These are phyloP conservation scores for Aphidius colemani DNA, from an alignment of 2,888 invertebrate genomes.

Conservation along the genomic window DNA sequence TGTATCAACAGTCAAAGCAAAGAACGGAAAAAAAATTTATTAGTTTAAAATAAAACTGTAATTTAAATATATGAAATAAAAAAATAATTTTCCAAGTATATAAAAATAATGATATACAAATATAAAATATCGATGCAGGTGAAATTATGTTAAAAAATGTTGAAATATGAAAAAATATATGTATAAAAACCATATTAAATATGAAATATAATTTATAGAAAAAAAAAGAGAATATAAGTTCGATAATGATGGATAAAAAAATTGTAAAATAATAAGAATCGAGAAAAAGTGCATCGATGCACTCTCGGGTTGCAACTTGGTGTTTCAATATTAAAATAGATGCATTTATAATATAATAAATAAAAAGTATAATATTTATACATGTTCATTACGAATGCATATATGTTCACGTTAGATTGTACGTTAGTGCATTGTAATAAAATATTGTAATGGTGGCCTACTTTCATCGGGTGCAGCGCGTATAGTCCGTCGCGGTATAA, in stretches of 20 bases:
- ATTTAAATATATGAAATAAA: too few relatives aligned
- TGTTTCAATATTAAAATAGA: conserved; percentile 45
- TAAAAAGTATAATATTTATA: conserved; percentile 47
- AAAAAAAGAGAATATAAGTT: too few relatives aligned
- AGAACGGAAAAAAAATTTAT: too few relatives aligned
- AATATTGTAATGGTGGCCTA: conserved; percentile 50
- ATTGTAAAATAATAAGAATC: background rate
- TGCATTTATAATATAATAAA: too few relatives aligned
- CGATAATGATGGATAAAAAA: too few relatives aligned
- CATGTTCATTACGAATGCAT: conserved; percentile 60
- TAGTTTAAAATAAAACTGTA: too few relatives aligned
- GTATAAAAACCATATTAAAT: background rate
- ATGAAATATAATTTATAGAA: conserved; percentile 11
- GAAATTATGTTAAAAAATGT: conserved; percentile 23
- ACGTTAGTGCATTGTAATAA: conserved; percentile 59
- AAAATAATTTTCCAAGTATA: too few relatives aligned
- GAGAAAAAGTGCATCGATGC: conserved; percentile 10
- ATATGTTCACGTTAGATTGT: conserved; percentile 58
- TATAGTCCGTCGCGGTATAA: conserved; percentile 53
- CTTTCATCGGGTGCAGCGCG: conserved; percentile 41
- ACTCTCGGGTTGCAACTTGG: too few relatives aligned
- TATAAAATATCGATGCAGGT: too few relatives aligned
- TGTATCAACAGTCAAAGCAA: too few relatives aligned
- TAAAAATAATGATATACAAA: too few relatives aligned
- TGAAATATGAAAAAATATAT: conserved; percentile 19